Evolutionary conservation across 2,113 vertebrate genomes (phyloP).

Genomic region (Bettongia penicillata): DNA sequence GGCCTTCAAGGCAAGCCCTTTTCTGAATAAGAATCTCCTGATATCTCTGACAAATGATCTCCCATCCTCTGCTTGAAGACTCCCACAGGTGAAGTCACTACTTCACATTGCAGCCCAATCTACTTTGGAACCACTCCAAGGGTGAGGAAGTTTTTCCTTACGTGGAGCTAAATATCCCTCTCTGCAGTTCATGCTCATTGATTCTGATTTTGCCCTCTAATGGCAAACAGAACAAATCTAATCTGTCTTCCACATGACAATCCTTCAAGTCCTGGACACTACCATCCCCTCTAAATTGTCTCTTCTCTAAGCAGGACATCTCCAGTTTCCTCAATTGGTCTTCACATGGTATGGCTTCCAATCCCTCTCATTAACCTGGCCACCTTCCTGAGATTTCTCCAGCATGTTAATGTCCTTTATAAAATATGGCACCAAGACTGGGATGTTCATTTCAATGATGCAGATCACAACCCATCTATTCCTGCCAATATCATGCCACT

Average conservation of each 20-base stretch:
- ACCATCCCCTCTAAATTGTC: background rate
- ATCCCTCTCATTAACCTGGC: background rate
- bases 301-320: background rate
- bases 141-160: background rate
- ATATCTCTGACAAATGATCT: background rate
- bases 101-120: background rate
- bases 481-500: background rate
- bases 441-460: background rate
- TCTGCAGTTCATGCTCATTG: background rate
- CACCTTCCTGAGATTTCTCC: background rate
- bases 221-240: background rate
- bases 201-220: background rate
- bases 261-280: background rate
- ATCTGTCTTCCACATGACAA: background rate
- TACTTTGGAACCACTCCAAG: background rate
- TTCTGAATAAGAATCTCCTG: background rate
- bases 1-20: background rate
- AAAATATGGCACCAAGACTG: background rate
- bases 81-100: background rate
- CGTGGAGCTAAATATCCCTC: background rate
- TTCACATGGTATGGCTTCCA: slow-evolving; percentile 4
- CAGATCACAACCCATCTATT: background rate
- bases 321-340: background rate
- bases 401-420: slow-evolving; percentile 13
- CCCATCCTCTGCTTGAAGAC: background rate